Evolutionary conservation across 2,888 invertebrate species (phyloP), one percentile per base, ranked within the genome.

Genomic region (Cantharis rufa): DNA sequence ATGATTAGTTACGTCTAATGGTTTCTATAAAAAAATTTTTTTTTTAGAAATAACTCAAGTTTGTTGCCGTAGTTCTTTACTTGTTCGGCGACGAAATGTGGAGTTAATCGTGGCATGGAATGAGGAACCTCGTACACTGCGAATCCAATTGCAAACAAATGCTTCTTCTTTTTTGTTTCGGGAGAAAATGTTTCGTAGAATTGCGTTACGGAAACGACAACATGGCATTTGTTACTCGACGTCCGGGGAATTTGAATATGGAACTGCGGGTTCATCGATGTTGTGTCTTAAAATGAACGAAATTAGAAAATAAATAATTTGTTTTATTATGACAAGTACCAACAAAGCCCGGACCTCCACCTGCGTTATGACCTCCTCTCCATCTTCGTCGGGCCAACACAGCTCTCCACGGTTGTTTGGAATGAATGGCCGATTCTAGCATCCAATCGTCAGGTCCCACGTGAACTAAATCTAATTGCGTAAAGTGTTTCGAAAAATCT

Each of bases 371-470:
- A 15, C 93, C 92, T 80, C 89, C 87, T 79, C 93, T 88, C 94
- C 94, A 92, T 84, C 92, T 88, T 81, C 93, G 87, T 81, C 94
- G 88, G 76, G 94, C 92, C 83, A 92, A 87, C 84, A 94, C 93
- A 71, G 93, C 93, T 80, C 93, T 89, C 93, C 93, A 93, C 18
- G 93, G 93, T 84, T 92, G 92, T 84, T 91, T 91, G 69, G 91
- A 90, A 85, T 92, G 93, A 81, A 93, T 89, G 48, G 92, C 92
- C 15, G 91, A 90, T 86, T 93, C 93, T 82, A 90, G 87, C 91
- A 92, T 90, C 93, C 94, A 93, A 86, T 93, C 93, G 86, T 94
- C 94, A 13, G 94, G 94, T 10, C 93, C 94, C 80, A 94, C 91
- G 86, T 94, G 94, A 81, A 94, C 93, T 83, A 94, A 89, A 87